Conservation (phyloP, 2,113 vertebrate species). For the Callipepla californica region DNA sequence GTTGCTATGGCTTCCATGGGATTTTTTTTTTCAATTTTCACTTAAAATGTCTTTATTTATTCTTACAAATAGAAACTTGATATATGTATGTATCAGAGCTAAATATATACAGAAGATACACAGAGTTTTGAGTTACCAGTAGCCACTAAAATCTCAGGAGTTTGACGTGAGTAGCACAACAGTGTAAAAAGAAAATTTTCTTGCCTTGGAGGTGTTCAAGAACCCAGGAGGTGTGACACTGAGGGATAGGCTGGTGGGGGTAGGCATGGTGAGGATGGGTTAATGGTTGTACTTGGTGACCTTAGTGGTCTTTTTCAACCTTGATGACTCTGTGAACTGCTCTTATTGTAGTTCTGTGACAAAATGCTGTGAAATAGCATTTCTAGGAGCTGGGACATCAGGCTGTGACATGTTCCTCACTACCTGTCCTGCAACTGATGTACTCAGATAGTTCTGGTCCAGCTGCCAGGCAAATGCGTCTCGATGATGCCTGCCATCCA, state of each 20-base stretch:
- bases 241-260: no score
- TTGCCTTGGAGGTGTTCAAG: no score
- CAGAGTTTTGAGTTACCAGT: not conserved
- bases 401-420: not conserved
- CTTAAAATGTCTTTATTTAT: not conserved
- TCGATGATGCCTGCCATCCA: not conserved
- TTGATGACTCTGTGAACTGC: not conserved
- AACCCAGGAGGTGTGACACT: no score
- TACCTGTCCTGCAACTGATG: not conserved
- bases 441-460: not conserved
- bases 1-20: not conserved
- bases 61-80: not conserved
- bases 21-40: not conserved
- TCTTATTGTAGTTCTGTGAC: not conserved
- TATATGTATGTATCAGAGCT: not conserved
- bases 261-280: no score
- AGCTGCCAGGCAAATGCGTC: not conserved
- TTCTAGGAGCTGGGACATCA: not conserved
- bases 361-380: not conserved
- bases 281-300: no score
- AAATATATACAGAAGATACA: rapidly evolving
- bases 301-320: no score
- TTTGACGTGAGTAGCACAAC: not conserved
- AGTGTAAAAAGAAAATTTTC: not conserved
- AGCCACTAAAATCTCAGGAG: slow-evolving; percentile 34